Evolutionary conservation across 2,888 invertebrate species (phyloP), one percentile per base, ranked within the genome.

Genomic region (Plemyria rubiginata): DNA sequence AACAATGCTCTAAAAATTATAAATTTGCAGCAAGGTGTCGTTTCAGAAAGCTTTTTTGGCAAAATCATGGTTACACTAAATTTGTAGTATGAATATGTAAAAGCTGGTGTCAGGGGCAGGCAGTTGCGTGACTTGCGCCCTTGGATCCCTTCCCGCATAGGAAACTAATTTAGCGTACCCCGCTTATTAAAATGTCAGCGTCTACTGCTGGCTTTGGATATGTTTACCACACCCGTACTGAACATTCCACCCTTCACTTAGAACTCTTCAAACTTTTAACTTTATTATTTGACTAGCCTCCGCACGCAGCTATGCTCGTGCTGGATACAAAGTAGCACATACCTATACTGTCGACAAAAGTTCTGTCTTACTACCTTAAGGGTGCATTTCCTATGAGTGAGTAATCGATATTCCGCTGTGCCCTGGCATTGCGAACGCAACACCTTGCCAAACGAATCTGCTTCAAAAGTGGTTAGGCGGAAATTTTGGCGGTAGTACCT

Each of bases 41-140:
- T 22, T 15, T 6, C 15, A 45, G 7, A 15, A 45, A 45, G 11
- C 9, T 13, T 9, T 58, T 46, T 52, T 46, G 32, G 40, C 41
- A 32, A 55, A 64, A 41, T 53, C 61, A 60, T 60, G 60, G 60
- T 62, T 54, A 61, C 56, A 45, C 12, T 43, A 32, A 58, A 38
- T 49, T 54, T 16, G 22, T 49, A 65, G 54, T 56, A 70, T 73
- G 67, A 72, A 71, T 72, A 74, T 70, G 68, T 69, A 70, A 62
- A 58, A 63, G 67, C 59, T 56, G 57, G 64, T 70, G 73, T 66
- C 70, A 64, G 71, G 66, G 72, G 70, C 73, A 79, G 72, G 70
- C 73, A 79, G 72, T 86, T 76, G 88, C 87, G 86, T 87, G 87
- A 81, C 83, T 75, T 71, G 68, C 79, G 72, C 80, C 81, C 81